Base-by-base conservation (phyloP, 53 echinoderm and acorn worm genomes). In the Paracentrotus lividus region DNA sequence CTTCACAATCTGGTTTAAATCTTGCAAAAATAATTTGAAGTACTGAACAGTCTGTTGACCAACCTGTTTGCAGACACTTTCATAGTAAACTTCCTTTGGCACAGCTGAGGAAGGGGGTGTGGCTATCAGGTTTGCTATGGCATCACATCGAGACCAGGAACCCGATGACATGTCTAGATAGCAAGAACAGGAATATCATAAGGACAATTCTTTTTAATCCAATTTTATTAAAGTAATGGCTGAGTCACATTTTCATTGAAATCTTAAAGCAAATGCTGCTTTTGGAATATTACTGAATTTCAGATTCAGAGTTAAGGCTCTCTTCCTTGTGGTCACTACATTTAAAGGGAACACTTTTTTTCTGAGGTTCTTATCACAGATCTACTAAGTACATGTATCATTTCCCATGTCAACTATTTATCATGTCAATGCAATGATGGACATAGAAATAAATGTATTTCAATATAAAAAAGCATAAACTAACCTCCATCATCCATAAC, bases 401-500 rank as follows among this genome's bases (percentile, higher is more conserved):
- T 8, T 51, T 8, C 12, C 6, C 51, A 51, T 51, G 6, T 51
- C 51, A 8, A 51, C 51, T 51, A 12, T 51, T 51, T 51, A 51
- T 51, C 51, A 51, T 8, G 51, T 51, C n/a, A n/a, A n/a, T n/a
- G n/a, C n/a, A 51, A 51, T 57, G 21, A 57, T 3, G 21, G 57
- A 15, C 8, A 2, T 10, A 18, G 57, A 57, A 20, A 57, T 10
- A 15, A 57, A 3, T 52, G 15, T 52, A 49, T 49, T 7, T 49
- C 18, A 23, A 58, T 24, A 58, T 58, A 20, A 16, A 75, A 0
- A 31, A 7, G 10, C 42, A 21, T 13, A 4, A 52, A 58, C 72
- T 18, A 78, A 98, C 98, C 98, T 93, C 96, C 96, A 68, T 94
- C 84, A 91, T 98, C 96, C n/a, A 99, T 58, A 15, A 97, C 78